Conservation (phyloP, 1,140 invertebrate genomes). For the Belonocnema kinseyi region DNA sequence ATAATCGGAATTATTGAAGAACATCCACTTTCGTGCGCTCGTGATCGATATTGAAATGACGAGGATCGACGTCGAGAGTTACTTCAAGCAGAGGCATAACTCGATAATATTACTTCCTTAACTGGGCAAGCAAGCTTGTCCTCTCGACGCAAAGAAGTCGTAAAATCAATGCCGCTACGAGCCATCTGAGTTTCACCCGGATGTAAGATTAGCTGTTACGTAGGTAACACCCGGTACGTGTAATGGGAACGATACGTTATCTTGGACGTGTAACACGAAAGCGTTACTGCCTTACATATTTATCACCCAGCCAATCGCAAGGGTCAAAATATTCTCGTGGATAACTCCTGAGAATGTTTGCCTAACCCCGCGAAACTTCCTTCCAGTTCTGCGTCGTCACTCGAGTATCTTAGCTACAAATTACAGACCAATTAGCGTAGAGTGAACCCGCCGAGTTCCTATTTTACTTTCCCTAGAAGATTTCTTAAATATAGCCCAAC, state of each 20-base stretch:
- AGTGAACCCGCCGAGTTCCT: not conserved
- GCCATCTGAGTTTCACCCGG: conserved; percentile 16
- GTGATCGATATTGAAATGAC: not conserved
- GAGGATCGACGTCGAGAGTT: conserved; percentile 19
- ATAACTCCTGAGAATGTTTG: not conserved
- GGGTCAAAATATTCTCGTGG: conserved; percentile 5
- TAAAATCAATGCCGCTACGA: conserved; percentile 10
- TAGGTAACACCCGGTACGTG: conserved; percentile 22
- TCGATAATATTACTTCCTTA: conserved; percentile 16
- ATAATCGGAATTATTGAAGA: conserved; percentile 15
- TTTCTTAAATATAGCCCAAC: not conserved
- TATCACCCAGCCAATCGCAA: conserved; percentile 6
- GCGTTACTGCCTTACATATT: conserved; percentile 19
- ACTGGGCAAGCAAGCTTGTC: not conserved
- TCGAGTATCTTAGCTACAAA: not conserved
- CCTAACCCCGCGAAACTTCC: not conserved
- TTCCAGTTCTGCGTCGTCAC: not conserved
- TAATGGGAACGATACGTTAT: conserved; percentile 12
- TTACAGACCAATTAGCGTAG: conserved; percentile 2
- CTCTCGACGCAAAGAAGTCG: conserved; percentile 25
- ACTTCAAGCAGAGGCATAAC: conserved; percentile 4
- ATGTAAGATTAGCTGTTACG: conserved; percentile 28
- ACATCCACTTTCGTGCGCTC: not conserved
- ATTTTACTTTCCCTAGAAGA: not conserved
- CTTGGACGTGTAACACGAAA: conserved; percentile 19